phyloP scores from a whole-genome alignment of 2,113 vertebrate genomes.

The Vicugna pacos region DNA sequence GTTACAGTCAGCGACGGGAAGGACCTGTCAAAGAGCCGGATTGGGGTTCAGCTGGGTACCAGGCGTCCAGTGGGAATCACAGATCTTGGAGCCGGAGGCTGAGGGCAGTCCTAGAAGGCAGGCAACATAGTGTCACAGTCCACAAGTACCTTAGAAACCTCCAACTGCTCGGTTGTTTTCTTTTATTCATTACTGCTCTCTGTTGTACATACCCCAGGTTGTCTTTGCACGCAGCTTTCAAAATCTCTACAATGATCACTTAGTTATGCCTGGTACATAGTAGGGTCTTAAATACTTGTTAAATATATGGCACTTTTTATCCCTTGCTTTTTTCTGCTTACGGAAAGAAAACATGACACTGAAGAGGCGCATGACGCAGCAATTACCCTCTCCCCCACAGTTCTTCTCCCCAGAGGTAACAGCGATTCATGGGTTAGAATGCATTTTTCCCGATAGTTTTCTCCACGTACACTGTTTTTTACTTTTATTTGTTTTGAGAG shows the following conservation, averaged over 20 bases:
- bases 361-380: neutral
- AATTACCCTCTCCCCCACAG: neutral
- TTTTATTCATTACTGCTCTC: slow-evolving; percentile 10
- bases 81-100: neutral
- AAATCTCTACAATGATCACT: slow-evolving; percentile 37
- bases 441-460: slow-evolving; percentile 30
- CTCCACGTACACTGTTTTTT: neutral
- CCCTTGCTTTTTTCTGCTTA: slow-evolving; percentile 25
- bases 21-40: neutral
- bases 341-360: slow-evolving; percentile 38
- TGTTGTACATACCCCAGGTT: neutral
- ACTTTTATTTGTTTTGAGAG: slow-evolving; percentile 45
- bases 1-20: neutral
- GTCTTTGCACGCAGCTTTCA: slow-evolving; percentile 39
- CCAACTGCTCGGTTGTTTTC: neutral
- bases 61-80: neutral
- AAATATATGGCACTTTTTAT: slow-evolving; percentile 20
- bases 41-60: neutral
- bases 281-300: slow-evolving; percentile 59
- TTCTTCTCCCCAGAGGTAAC: neutral
- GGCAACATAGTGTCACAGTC: neutral
- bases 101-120: neutral
- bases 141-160: neutral
- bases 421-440: neutral
- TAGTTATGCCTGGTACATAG: neutral